These are phyloP conservation scores for Yoshiicerus persimilis DNA, from an alignment of 1,140 invertebrate genomes.

Conservation along the genomic window DNA sequence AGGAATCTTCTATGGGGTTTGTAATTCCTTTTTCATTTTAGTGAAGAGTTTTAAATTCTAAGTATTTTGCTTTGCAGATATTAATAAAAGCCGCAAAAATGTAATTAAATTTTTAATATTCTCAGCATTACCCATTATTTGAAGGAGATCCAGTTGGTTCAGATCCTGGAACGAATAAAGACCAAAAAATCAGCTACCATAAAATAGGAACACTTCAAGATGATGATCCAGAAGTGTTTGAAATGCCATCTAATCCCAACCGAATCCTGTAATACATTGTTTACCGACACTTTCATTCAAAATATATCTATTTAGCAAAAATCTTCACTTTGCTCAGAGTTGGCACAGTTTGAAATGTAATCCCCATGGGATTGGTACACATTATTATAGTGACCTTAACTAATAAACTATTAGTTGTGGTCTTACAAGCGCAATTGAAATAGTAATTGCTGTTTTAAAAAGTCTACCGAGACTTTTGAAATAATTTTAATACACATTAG, in stretches of 20 bases:
- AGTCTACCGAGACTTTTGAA: too few species aligned
- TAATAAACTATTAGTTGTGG: too few species aligned
- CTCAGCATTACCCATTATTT: neutral
- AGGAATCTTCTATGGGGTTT: constrained; percentile 66
- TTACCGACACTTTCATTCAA: neutral
- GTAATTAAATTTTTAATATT: neutral
- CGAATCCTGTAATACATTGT: constrained; percentile 74
- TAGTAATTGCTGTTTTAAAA: too few species aligned
- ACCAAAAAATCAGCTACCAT: constrained; percentile 95
- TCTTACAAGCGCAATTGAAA: too few species aligned
- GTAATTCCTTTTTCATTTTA: constrained; percentile 33
- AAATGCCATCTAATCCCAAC: constrained; percentile 86
- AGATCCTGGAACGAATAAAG: constrained; percentile 77
- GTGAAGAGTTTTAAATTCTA: too few species aligned
- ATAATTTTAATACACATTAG: too few species aligned
- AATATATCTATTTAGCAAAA: neutral
- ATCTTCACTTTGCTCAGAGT: neutral
- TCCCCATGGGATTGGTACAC: too few species aligned
- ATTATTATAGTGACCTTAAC: too few species aligned
- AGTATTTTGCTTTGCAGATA: too few species aligned
- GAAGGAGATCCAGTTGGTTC: constrained; percentile 69
- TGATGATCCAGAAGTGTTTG: constrained; percentile 84
- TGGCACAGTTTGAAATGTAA: too few species aligned
- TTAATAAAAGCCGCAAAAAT: too few species aligned
- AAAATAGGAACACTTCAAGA: constrained; percentile 79